Conservation (phyloP, 2,888 invertebrate species). For the Ecdyonurus torrentis region DNA sequence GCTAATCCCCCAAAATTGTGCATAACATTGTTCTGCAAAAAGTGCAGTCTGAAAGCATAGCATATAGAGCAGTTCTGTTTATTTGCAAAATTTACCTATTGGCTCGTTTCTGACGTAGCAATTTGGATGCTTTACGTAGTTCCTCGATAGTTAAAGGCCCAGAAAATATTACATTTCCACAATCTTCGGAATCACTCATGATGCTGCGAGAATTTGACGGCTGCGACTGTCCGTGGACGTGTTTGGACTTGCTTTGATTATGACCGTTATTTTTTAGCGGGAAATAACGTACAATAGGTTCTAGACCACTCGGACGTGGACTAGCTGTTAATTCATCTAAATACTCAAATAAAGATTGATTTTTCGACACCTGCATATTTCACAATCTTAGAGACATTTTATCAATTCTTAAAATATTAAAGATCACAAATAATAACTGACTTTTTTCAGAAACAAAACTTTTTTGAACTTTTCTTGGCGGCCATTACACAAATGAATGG, state of each 20-base stretch:
- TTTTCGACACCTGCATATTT: not conserved
- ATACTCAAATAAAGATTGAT: not conserved
- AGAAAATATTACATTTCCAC: not conserved
- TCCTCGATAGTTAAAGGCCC: not conserved
- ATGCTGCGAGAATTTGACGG: not conserved
- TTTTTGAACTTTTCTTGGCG: too few species aligned
- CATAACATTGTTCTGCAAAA: too few species aligned
- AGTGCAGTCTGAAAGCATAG: too few species aligned
- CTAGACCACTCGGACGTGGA: not conserved
- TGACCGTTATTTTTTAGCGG: not conserved
- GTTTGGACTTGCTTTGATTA: not conserved
- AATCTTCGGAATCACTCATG: not conserved
- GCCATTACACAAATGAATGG: too few species aligned
- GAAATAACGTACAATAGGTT: constrained; percentile 1
- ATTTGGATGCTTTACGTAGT: not conserved
- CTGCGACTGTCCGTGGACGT: not conserved
- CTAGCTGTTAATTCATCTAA: not conserved
- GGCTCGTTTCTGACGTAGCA: not conserved
- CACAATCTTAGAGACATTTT: not conserved
- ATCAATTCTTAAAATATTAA: not conserved
- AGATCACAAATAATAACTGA: too few species aligned
- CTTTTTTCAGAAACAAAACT: too few species aligned
- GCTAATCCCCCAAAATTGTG: too few species aligned
- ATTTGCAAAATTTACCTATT: not conserved
- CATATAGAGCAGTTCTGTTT: too few species aligned